These are phyloP conservation scores for Scaptomyza montana DNA, from an alignment of 1,140 invertebrate genomes.

Conservation along the genomic window DNA sequence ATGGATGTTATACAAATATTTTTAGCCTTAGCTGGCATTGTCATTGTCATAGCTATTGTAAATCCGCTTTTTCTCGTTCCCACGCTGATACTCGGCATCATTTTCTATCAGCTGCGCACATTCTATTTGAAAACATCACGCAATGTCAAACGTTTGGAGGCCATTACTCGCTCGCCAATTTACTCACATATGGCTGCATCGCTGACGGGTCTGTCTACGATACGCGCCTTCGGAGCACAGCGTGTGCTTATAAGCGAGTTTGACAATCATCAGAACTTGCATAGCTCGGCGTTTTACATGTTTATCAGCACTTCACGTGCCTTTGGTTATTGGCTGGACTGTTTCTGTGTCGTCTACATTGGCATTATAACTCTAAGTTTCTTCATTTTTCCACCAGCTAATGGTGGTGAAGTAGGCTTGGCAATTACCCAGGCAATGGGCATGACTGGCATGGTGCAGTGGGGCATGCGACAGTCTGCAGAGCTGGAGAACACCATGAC, in stretches of 20 bases:
- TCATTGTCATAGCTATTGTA: slow-evolving; percentile 90
- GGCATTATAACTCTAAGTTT: slow-evolving; percentile 88
- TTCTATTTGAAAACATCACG: slow-evolving; percentile 93
- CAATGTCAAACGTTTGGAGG: slow-evolving; percentile 94
- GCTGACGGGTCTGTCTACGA: slow-evolving; percentile 94
- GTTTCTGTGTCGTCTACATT: slow-evolving; percentile 90
- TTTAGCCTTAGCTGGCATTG: slow-evolving; percentile 89
- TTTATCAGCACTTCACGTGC: slow-evolving; percentile 87
- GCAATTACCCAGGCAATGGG: slow-evolving; percentile 92
- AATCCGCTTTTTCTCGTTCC: slow-evolving; percentile 91
- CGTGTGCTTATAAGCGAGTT: slow-evolving; percentile 91
- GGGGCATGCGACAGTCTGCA: slow-evolving; percentile 92
- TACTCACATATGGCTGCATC: slow-evolving; percentile 95
- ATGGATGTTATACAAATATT: slow-evolving; percentile 91
- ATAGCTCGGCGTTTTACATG: slow-evolving; percentile 87
- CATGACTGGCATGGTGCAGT: slow-evolving; percentile 93
- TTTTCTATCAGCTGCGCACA: slow-evolving; percentile 90
- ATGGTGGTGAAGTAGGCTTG: slow-evolving; percentile 90
- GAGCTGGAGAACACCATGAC: slow-evolving; percentile 94
- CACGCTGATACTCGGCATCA: slow-evolving; percentile 87
- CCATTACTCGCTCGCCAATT: slow-evolving; percentile 91
- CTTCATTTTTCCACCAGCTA: slow-evolving; percentile 86
- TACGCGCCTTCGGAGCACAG: slow-evolving; percentile 93
- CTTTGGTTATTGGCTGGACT: slow-evolving; percentile 92
- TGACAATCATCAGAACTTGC: slow-evolving; percentile 90